These are phyloP conservation scores for Schizopygopsis pylzovi DNA, from an alignment of 2,797 vertebrate species.

Conservation along the genomic window DNA sequence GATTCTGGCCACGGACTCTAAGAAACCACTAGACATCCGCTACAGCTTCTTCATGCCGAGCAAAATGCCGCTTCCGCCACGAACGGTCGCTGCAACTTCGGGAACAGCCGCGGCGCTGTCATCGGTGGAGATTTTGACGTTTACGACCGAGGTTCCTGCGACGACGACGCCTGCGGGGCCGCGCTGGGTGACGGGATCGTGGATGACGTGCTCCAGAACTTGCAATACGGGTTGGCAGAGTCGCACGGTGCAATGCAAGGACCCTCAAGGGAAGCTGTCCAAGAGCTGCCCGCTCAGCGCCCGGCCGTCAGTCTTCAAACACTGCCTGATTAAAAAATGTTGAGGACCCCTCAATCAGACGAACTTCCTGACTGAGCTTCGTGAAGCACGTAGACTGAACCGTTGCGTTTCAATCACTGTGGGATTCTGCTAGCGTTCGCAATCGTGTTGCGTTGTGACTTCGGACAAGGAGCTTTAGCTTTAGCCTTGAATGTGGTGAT, in stretches of 20 bases:
- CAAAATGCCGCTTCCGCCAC: conserved; percentile 61
- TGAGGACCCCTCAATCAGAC: conserved; percentile 70
- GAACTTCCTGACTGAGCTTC: not conserved
- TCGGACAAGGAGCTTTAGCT: conserved; percentile 39
- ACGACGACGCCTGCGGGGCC: conserved; percentile 69
- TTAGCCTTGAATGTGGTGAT: conserved; percentile 43
- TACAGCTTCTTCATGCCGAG: conserved; percentile 94
- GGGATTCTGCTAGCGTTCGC: conserved; percentile 23
- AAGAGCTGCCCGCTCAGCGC: conserved; percentile 86
- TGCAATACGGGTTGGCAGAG: conserved; percentile 98
- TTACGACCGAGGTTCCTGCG: conserved; percentile 55
- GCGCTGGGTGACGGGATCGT: conserved; percentile 89
- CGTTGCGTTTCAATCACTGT: conserved; percentile 47
- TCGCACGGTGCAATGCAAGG: conserved; percentile 95
- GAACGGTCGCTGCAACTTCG: conserved; percentile 55
- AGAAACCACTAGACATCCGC: conserved; percentile 90
- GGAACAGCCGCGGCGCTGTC: conserved; percentile 49
- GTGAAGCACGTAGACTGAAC: conserved; percentile 40
- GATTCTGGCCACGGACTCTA: conserved; percentile 92
- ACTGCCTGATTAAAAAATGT: conserved; percentile 93
- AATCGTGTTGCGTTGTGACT: conserved; percentile 24
- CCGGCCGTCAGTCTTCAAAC: conserved; percentile 94
- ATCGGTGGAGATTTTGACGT: conserved; percentile 49
- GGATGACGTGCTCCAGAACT: conserved; percentile 94
- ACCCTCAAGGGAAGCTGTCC: conserved; percentile 86